Base-by-base conservation (phyloP, 2,888 invertebrate species). In the Antheraea assamensis region DNA sequence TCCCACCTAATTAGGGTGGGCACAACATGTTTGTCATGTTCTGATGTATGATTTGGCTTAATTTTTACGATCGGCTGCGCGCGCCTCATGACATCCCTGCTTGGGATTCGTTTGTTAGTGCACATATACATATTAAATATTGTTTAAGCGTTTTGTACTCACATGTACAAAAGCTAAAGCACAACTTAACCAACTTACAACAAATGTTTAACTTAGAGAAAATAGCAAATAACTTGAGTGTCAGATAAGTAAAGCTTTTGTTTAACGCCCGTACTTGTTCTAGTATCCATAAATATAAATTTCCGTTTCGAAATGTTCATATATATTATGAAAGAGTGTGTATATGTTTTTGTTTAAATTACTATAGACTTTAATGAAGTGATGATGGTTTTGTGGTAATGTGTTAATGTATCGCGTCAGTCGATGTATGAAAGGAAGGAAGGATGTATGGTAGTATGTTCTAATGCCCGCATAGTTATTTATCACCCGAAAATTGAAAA, bases 141-240 rank as follows among this genome's bases (percentile, higher is more conserved):
- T 21, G 10, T 58, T 58, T 13, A 66, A 27, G 64, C 7, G n/a
- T 81, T 81, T 73, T 80, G 76, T 75, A 5, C 70, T 72, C 55
- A 75, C 79, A 78, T 79, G 81, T 85, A 81, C 76, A 17, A 64
- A 61, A 21, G 71, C 27, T 71, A 58, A 74, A 72, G 72, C 72
- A 73, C 73, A 52, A 52, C 71, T 77, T 79, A 78, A 81, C 75
- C 77, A 71, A 71, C 66, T 66, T 66, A 74, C 64, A 42, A 75
- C 72, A 82, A 81, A 82, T 72, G 77, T 82, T 81, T 79, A 71
- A 74, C 76, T 79, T 75, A 75, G 81, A 79, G 82, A 82, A 83
- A 84, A 81, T 80, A 78, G 81, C 78, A 78, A 84, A 82, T 78
- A 82, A 82, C 82, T 80, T 78, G 75, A 61, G 61, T 80, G 78